Conservation (phyloP, 2,797 vertebrate species). For the Alfaro cultratus region DNA sequence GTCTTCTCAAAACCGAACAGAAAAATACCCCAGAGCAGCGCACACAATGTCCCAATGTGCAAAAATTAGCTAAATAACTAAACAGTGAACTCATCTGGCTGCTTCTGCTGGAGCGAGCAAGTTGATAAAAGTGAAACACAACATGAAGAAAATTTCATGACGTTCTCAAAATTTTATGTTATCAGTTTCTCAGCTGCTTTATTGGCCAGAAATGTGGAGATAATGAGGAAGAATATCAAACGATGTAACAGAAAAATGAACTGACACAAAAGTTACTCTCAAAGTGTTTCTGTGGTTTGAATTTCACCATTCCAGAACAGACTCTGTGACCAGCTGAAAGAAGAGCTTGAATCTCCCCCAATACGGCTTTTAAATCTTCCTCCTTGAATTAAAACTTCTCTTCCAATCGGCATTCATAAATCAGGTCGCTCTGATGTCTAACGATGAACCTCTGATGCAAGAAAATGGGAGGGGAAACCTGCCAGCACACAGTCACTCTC, state of each 20-base stretch:
- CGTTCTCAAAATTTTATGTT: slow-evolving; percentile 8
- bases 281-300: background rate
- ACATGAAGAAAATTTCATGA: slow-evolving; percentile 17
- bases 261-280: background rate
- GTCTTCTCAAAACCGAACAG: background rate
- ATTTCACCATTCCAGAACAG: background rate
- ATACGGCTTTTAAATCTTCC: slow-evolving; percentile 34
- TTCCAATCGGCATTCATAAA: slow-evolving; percentile 28
- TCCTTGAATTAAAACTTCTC: slow-evolving; percentile 31
- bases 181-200: slow-evolving; percentile 22
- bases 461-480: slow-evolving; percentile 27
- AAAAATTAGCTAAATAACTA: slow-evolving; percentile 21
- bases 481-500: slow-evolving; percentile 24
- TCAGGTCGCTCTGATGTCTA: slow-evolving; percentile 32
- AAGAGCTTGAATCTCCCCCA: slow-evolving; percentile 9
- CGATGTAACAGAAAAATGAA: slow-evolving; percentile 17
- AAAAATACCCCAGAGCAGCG: slow-evolving; percentile 13
- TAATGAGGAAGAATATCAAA: slow-evolving; percentile 9
- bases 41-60: background rate
- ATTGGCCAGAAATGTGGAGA: slow-evolving; percentile 27
- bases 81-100: slow-evolving; percentile 27
- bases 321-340: background rate
- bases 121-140: slow-evolving; percentile 21
- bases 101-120: slow-evolving; percentile 15
- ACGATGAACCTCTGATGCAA: slow-evolving; percentile 38